Conservation (phyloP, 2,797 vertebrate genomes). For the Myioborus melanocephalus region DNA sequence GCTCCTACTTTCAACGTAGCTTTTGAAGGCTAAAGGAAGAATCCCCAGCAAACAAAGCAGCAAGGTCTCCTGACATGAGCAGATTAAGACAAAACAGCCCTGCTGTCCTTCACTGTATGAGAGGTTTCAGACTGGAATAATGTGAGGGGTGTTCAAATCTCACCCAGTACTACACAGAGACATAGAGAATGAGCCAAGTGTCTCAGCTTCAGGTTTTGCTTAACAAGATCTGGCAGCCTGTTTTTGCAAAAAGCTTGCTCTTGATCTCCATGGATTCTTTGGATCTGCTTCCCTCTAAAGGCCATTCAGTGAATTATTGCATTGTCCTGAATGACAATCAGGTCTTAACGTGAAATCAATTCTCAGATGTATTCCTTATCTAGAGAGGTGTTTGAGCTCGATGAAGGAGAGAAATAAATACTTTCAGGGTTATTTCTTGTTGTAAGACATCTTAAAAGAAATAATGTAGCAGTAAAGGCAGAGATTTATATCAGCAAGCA, state of each 20-base stretch:
- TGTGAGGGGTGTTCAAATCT: not conserved
- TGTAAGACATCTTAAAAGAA: not conserved
- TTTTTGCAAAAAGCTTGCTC: not conserved
- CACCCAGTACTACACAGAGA: not conserved
- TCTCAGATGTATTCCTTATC: not conserved
- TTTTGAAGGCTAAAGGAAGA: not conserved
- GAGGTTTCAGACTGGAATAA: not conserved
- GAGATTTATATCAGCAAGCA: not conserved
- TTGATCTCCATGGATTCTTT: not conserved
- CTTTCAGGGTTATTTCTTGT: not conserved
- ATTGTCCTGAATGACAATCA: not conserved
- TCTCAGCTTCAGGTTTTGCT: not conserved
- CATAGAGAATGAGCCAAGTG: not conserved
- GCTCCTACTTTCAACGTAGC: not conserved
- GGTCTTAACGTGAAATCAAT: not conserved
- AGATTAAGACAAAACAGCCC: not conserved
- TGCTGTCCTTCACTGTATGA: not conserved
- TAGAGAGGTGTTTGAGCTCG: not conserved
- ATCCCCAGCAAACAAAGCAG: not conserved
- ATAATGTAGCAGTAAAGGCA: not conserved
- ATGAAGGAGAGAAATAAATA: not conserved
- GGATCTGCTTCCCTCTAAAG: slow-evolving; percentile 72
- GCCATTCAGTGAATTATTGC: not conserved
- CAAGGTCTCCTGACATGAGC: not conserved
- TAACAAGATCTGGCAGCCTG: not conserved